Base-by-base conservation (phyloP, 2,797 vertebrate species). In the Fistularia commersonii region DNA sequence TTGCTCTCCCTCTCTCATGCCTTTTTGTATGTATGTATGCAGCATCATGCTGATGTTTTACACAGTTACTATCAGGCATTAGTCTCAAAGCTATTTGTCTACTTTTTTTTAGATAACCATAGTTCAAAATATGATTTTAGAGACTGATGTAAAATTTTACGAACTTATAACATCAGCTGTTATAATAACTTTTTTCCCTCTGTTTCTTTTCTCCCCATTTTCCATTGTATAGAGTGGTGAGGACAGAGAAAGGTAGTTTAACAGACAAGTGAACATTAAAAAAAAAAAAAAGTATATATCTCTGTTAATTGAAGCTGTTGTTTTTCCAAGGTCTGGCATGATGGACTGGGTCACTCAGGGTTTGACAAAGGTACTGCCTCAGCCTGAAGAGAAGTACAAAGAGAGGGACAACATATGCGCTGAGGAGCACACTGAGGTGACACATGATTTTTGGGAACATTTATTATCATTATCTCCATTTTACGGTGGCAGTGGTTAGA, bases 271-370 rank as follows among this genome's bases (percentile, higher is more conserved):
- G 1, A 23, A 38, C 41, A n/a, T 23, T 23, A 2, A 23, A 23
- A 23, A 23, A 23, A 23, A 11, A 11, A 38, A 38, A 37, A 37
- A 37, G 6, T 37, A 37, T 37, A 3, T 50, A 3, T 36, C 2
- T 37, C 36, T 54, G 2, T 5, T 34, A 3, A 48, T 3, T 33
- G 0, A 15, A 1, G 4, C 2, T 0, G 33, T 35, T 51, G 69
- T 47, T 42, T 43, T 36, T 54, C 0, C 1, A 70, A 97, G 94
- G 77, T 6, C 82, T 0, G 83, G 89, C 2, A 79, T 97, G 32
- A 79, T 95, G 1, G 71, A 13, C 46, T 98, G 96, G 94, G 86
- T 98, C 6, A 64, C 87, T n/a, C 92, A 94, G 51, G 92, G 91
- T 56, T 87, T 97, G 12, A 91, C 86, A 60, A 94, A 90, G 63